Percentiles rank a stretch among this genome's conserved stretches.
Evolutionary conservation across 1,140 invertebrate species (phyloP).

Genomic region (Diorhabda elongata): DNA sequence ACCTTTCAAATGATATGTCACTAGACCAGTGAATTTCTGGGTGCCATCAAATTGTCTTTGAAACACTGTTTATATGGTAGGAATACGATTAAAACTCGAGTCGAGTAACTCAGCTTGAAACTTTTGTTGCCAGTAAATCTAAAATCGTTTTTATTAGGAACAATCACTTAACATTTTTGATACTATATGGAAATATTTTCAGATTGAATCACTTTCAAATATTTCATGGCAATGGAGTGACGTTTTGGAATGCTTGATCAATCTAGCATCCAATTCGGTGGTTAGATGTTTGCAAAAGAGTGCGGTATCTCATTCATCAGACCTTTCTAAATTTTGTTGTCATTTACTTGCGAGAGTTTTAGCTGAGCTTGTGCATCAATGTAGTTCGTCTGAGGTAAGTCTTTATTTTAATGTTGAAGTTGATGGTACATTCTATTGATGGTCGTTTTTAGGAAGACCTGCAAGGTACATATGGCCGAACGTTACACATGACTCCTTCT

Average conservation of each 20-base stretch:
- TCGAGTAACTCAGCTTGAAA: too few relatives aligned
- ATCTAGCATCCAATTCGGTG: constrained; percentile 76
- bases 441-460: constrained; percentile 56
- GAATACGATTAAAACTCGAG: too few relatives aligned
- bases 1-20: too few relatives aligned
- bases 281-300: constrained; percentile 56
- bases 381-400: constrained; percentile 57
- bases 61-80: too few relatives aligned
- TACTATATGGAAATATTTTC: background rate
- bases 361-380: constrained; percentile 82
- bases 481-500: constrained; percentile 80
- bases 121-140: too few relatives aligned
- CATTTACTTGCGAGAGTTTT: constrained; percentile 80
- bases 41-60: too few relatives aligned
- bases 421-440: background rate
- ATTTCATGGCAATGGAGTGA: constrained; percentile 75
- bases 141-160: too few relatives aligned
- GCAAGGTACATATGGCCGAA: constrained; percentile 59
- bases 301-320: constrained; percentile 53
- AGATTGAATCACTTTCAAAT: constrained; percentile 53
- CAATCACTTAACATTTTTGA: too few relatives aligned
- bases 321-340: constrained; percentile 78
- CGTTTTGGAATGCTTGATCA: constrained; percentile 76
- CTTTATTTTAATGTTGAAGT: background rate
- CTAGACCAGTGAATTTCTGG: too few relatives aligned